Percentiles rank a stretch among this genome's conserved stretches.
Evolutionary conservation across 2,113 vertebrate species (phyloP).

Genomic region (Strix uralensis): DNA sequence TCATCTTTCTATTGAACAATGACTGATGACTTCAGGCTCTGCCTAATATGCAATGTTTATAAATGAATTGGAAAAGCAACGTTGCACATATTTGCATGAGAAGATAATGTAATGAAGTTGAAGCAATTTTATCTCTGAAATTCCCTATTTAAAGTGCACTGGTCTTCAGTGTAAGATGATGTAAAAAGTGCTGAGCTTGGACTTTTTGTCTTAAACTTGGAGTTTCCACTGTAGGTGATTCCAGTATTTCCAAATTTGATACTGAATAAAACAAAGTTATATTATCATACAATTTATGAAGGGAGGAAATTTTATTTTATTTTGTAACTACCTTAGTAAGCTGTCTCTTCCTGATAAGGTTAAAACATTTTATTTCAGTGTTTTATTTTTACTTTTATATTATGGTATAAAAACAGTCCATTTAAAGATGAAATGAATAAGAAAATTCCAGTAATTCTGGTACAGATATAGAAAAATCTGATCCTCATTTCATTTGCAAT

Average conservation of each 20-base stretch:
- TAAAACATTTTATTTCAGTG: background rate
- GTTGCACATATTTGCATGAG: background rate
- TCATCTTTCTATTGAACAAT: slow-evolving; percentile 21
- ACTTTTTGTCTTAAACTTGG: background rate
- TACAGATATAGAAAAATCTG: background rate
- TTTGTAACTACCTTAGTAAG: background rate
- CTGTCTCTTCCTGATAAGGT: background rate
- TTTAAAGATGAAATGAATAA: background rate
- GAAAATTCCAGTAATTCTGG: background rate
- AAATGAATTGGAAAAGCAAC: slow-evolving; percentile 23
- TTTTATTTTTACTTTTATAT: background rate
- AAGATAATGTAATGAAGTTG: background rate
- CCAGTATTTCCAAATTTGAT: background rate
- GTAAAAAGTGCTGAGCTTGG: background rate
- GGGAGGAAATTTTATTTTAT: background rate
- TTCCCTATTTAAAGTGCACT: background rate
- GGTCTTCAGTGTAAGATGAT: background rate
- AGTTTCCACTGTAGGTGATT: background rate
- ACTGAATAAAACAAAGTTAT: background rate
- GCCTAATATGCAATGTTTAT: slow-evolving; percentile 15
- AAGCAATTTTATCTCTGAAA: slow-evolving; percentile 7
- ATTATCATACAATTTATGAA: background rate
- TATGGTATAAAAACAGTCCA: background rate
- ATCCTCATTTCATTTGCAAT: background rate
- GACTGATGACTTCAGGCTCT: slow-evolving; percentile 27